Evolutionary conservation across 2,888 invertebrate genomes (phyloP).

Genomic region (Ramazzottius varieornatus): DNA sequence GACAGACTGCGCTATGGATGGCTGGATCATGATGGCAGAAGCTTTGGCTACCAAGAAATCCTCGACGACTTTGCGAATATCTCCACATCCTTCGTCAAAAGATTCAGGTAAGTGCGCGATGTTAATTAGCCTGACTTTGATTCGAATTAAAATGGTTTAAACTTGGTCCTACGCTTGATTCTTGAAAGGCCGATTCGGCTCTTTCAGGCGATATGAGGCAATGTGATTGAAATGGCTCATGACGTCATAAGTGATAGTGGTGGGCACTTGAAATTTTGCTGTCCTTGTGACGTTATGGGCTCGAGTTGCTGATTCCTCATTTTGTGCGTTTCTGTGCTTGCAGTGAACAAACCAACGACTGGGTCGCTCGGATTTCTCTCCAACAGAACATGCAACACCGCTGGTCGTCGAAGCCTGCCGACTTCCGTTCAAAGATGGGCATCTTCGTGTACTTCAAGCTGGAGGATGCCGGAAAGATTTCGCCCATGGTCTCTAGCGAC

Average conservation of each 20-base stretch:
- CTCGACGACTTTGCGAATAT: conserved; percentile 47
- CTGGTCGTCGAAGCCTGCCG: not conserved
- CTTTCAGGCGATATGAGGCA: too few relatives aligned
- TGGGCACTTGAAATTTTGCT: too few relatives aligned
- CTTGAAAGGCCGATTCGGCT: too few relatives aligned
- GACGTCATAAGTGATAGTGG: too few relatives aligned
- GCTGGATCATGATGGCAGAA: conserved; percentile 68
- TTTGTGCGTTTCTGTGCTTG: not conserved
- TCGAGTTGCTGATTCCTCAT: too few relatives aligned
- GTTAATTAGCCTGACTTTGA: not conserved
- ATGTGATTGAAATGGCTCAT: too few relatives aligned
- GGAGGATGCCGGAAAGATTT: not conserved
- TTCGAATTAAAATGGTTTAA: too few relatives aligned
- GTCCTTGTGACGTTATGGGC: too few relatives aligned
- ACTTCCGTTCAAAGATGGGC: not conserved
- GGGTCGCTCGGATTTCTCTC: not conserved
- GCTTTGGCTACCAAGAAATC: conserved; percentile 70
- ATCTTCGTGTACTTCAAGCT: conserved; percentile 7
- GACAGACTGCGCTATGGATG: conserved; percentile 63
- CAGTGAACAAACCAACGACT: not conserved
- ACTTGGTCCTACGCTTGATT: too few relatives aligned
- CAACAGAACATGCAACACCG: not conserved
- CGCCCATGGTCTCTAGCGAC: not conserved
- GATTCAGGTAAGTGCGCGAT: conserved; percentile 12
- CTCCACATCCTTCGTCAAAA: conserved; percentile 64